Evolutionary conservation across 2,797 vertebrate species (phyloP), one percentile per base, ranked within the genome.

Genomic region (Takifugu ocellatus): DNA sequence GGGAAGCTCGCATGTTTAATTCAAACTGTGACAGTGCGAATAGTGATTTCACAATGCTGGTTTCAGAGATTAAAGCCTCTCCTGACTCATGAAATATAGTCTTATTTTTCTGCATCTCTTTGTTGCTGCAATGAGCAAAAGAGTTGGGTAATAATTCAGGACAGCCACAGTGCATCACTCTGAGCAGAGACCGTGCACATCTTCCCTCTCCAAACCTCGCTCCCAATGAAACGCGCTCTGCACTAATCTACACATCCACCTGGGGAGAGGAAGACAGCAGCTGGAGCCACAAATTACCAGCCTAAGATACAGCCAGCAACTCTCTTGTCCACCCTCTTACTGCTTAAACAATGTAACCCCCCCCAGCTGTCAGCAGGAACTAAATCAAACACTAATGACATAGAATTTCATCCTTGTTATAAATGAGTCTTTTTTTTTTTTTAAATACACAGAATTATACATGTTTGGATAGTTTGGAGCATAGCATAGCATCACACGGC

Each of bases 271-370:
- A 54, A 77, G 71, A 84, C 71, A 68, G 83, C 78, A 83, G 82
- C 78, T 77, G 76, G 74, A 83, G 70, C 68, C 68, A 75, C 82
- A 86, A 90, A 88, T 88, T 85, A 87, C 77, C 68, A 79, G 69
- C 63, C 72, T 74, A 55, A 71, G 83, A 83, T 59, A 57, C 75
- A 73, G 72, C 67, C 66, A 77, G 69, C 57, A 72, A 72, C 79
- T 80, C 75, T 78, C 68, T 50, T 64, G 29, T 63, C 76, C 73
- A 75, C 83, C 82, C 85, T 77, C 81, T 70, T 53, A 61, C 61
- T 65, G 74, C 73, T 63, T 63, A 64, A 83, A 85, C 79, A 85
- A 87, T 82, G 79, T n/a, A 44, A 44, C 16, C 43, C 15, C 43
- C 43, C 6, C 49, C 54, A 6, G 78, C 62, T 61, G 75, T 74